phyloP scores from a whole-genome alignment of 2,888 invertebrate genomes.

The Furcula furcula region DNA sequence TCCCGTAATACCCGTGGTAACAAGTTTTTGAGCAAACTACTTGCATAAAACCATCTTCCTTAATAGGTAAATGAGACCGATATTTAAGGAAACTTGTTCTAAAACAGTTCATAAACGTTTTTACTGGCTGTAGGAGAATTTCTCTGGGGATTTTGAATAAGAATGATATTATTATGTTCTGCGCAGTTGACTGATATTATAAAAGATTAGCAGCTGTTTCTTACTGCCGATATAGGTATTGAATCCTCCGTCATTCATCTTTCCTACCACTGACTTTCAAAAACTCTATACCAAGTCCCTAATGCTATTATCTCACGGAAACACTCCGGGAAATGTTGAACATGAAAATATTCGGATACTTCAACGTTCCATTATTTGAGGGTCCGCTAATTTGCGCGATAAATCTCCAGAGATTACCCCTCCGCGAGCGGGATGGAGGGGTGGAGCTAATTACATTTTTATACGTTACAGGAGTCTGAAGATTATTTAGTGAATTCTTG shows the following conservation, averaged over 20 bases:
- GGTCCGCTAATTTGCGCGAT: constrained; percentile 38
- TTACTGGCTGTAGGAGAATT: background rate
- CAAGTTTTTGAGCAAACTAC: background rate
- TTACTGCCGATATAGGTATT: no score
- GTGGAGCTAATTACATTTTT: constrained; percentile 39
- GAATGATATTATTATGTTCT: no score
- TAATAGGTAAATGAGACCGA: background rate
- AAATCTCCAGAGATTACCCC: constrained; percentile 40
- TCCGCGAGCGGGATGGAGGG: constrained; percentile 12
- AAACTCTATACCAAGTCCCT: background rate
- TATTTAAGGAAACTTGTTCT: background rate
- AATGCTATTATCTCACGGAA: constrained; percentile 1
- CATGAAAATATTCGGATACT: constrained; percentile 3
- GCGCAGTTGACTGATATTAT: no score
- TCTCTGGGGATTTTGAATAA: no score
- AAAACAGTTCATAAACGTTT: background rate
- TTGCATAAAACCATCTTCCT: background rate
- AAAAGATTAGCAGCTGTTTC: no score
- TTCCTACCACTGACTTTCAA: background rate
- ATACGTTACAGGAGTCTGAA: constrained; percentile 8
- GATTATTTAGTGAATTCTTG: constrained; percentile 1
- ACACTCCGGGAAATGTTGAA: constrained; percentile 2
- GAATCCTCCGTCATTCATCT: background rate
- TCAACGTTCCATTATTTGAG: constrained; percentile 18
- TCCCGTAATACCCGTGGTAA: background rate